Evolutionary conservation across 2,797 vertebrate genomes (phyloP).

Genomic region (Nothura maculosa): DNA sequence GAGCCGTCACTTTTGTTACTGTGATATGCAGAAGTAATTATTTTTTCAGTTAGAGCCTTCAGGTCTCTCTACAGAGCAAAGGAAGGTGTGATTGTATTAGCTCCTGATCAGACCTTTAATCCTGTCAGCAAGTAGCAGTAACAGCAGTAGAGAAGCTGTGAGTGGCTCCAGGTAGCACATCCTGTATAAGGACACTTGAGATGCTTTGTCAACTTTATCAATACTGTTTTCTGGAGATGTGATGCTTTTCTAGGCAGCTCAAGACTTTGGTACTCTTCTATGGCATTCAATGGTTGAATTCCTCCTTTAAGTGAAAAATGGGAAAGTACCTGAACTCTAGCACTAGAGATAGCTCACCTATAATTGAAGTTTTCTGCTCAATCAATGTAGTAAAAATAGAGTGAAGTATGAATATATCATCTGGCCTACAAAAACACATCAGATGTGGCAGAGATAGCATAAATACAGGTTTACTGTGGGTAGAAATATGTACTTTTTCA

Average conservation of each 20-base stretch:
- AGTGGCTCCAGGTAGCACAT: neutral
- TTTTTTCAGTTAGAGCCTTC: neutral
- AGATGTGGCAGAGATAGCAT: neutral
- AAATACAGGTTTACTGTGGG: neutral
- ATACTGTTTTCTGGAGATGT: neutral
- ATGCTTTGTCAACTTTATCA: neutral
- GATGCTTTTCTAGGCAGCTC: neutral
- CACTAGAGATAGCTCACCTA: neutral
- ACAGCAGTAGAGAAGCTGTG: neutral
- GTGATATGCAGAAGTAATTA: neutral
- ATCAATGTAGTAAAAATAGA: neutral
- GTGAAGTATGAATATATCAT: neutral
- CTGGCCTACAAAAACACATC: neutral
- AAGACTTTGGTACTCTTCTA: neutral
- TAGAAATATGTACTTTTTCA: neutral
- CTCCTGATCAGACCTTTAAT: neutral
- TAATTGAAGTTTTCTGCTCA: neutral
- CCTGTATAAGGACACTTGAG: neutral
- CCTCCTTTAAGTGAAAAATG: neutral
- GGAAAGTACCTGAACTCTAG: neutral
- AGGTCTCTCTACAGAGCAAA: neutral
- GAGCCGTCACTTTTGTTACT: neutral
- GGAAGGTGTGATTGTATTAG: neutral
- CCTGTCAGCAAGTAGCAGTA: neutral
- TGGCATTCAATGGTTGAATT: neutral